Base-by-base conservation (phyloP, 2,113 vertebrate species). In the Platysternon megacephalum region DNA sequence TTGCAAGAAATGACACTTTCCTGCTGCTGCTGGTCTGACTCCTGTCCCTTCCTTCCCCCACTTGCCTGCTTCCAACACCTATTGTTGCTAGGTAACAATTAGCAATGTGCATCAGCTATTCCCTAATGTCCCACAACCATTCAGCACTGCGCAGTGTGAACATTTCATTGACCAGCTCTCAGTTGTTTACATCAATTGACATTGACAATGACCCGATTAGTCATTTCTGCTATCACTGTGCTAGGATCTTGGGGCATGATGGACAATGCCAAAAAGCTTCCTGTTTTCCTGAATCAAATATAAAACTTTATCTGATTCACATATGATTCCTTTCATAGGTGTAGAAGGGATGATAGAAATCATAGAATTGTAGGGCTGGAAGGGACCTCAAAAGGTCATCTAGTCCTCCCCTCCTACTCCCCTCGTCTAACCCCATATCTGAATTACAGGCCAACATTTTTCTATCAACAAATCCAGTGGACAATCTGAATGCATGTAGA, bases 141-240 rank as follows among this genome's bases (percentile, higher is more conserved):
- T 11, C 29, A 55, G 9, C 72, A 22, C 3, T 11, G 28, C 29
- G 35, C 13, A 61, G 35, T 48, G 17, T n/a, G 53, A 52, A n/a
- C 14, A 68, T 96, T 86, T 85, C 17, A 4, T 78, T 82, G 24
- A 88, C 83, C 68, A 24, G 21, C 87, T 61, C 42, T 4, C 3
- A 58, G 26, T 94, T 92, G 4, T 94, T 95, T 95, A 93, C 26
- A 32, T 82, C n/a, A 11, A 42, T 32, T 52, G 56, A 88, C 10
- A 82, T 51, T 5, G 65, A 5, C 26, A 56, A 56, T 28, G 13
- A 96, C 79, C 46, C 84, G 79, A 82, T 91, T 96, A 92, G 55
- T 74, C 46, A 55, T 91, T 95, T 95, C 94, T 19, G 92, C 39
- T 89, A 95, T 90, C 74, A 89, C 85, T 55, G n/a, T 72, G 32